phyloP scores from a whole-genome alignment of 2,888 invertebrate species.

The Drosophila fulvimacula region DNA sequence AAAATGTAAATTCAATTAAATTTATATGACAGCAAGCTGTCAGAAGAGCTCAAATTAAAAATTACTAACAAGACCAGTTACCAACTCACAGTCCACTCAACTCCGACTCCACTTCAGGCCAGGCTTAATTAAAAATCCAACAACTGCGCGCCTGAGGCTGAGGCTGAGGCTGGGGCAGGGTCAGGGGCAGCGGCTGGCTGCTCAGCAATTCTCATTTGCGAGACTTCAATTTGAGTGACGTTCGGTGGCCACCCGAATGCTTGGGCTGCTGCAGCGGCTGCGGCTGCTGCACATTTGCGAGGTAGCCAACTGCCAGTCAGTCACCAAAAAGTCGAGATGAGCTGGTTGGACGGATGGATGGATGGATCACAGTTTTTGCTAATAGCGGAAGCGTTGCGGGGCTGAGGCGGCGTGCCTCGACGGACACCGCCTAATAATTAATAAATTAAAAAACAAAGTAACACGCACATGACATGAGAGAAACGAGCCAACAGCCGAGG shows the following conservation, averaged over 20 bases:
- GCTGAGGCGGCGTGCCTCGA: slow-evolving; percentile 15
- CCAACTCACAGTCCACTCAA: slow-evolving; percentile 20
- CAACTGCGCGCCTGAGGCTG: slow-evolving; percentile 54
- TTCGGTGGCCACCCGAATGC: slow-evolving; percentile 74
- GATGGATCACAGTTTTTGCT: slow-evolving; percentile 50
- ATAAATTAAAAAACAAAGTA: slow-evolving; percentile 75
- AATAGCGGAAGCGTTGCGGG: slow-evolving; percentile 74
- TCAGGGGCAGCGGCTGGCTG: slow-evolving; percentile 8
- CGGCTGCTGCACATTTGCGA: slow-evolving; percentile 35
- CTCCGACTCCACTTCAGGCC: slow-evolving; percentile 33
- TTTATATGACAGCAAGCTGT: slow-evolving; percentile 84
- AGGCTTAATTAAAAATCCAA: slow-evolving; percentile 78
- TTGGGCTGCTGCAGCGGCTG: slow-evolving; percentile 18
- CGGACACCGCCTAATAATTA: slow-evolving; percentile 72
- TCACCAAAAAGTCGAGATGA: slow-evolving; percentile 25
- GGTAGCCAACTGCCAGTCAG: slow-evolving; percentile 70
- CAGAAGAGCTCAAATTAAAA: slow-evolving; percentile 84
- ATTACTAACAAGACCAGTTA: slow-evolving; percentile 81
- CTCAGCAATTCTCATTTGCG: slow-evolving; percentile 72
- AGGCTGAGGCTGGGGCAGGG: neutral
- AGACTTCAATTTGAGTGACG: slow-evolving; percentile 79
- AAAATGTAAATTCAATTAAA: slow-evolving; percentile 84
- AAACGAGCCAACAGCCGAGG: slow-evolving; percentile 7
- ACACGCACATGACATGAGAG: slow-evolving; percentile 67
- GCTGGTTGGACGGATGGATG: slow-evolving; percentile 2